phyloP scores from a whole-genome alignment of 2,888 invertebrate species.

The Polietes domitor region DNA sequence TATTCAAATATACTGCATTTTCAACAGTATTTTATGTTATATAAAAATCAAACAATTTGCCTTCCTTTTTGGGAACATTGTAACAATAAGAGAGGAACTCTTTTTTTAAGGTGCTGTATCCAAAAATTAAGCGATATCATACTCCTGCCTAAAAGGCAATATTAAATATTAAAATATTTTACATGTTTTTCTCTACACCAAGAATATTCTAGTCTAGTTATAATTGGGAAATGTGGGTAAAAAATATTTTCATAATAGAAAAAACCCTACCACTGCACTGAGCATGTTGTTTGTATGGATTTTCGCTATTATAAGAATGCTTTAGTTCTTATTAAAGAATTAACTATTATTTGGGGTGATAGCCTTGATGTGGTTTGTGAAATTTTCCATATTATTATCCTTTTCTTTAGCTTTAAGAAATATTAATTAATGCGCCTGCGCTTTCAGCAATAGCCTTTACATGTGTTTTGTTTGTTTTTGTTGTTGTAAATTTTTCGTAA shows the following conservation, averaged over 20 bases:
- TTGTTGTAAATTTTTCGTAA: slow-evolving; percentile 5
- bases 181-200: too few relatives aligned
- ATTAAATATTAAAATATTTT: too few relatives aligned
- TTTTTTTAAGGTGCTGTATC: too few relatives aligned
- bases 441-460: slow-evolving; percentile 18
- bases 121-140: too few relatives aligned
- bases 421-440: slow-evolving; percentile 25
- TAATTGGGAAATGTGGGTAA: too few relatives aligned
- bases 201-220: too few relatives aligned
- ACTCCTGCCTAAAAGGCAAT: too few relatives aligned
- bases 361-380: not conserved
- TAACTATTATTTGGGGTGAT: not conserved
- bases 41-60: too few relatives aligned
- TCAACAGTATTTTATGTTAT: too few relatives aligned
- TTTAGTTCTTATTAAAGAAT: not conserved
- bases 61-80: too few relatives aligned
- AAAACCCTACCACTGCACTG: not conserved
- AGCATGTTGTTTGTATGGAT: not conserved
- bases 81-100: too few relatives aligned
- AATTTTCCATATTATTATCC: not conserved
- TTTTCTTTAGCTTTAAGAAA: slow-evolving; percentile 6
- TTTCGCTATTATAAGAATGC: not conserved
- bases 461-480: slow-evolving; percentile 14
- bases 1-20: too few relatives aligned
- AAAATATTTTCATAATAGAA: not conserved